Base-by-base conservation (phyloP, 2,888 invertebrate species). In the Liposcelis brunnea region DNA sequence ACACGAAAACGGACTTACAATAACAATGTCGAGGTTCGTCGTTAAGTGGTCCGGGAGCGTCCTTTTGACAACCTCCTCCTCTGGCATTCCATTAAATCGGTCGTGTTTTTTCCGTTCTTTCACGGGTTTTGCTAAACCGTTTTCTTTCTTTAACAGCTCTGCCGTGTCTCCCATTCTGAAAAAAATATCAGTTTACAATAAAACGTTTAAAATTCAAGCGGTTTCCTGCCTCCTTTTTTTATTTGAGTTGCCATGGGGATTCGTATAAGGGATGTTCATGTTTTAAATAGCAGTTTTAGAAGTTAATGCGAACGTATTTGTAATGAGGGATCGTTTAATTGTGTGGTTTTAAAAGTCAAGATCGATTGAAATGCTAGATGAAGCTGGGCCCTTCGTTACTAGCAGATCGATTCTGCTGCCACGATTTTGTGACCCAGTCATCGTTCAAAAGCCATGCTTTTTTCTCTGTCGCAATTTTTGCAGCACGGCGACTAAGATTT, bases 11-110 rank as follows among this genome's bases (percentile, higher is more conserved):
- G 16, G 21, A 84, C 91, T 86, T 78, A 95, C 94, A 74, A 95
- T 93, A 66, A 95, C 83, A 68, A 95, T 93, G 73, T 97, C 95
- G 64, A 95, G 77, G 71, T 91, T 87, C 65, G 80, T 78, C 26
- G 83, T 74, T 52, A 95, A 74, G 67, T 94, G 91, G 71, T 97
- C 95, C 49, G 95, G 94, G 62, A 97, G 74, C 53, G 86, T 85
- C 58, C 90, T 75, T 59, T 89, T 83, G 49, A 86, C 79, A 40
- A 95, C 91, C 70, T 95, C 94, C 63, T 93, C 93, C 67, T 94
- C 94, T 50, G 89, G 81, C 85, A 94, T 85, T 49, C 91, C 90
- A 70, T 91, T 89, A 67, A 91, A 91, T 51, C 90, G 77, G 68
- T 91, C 90, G 66, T 89, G 87, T 65, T 89, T 87, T 69, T 90